Percentiles rank a stretch among this genome's conserved stretches.
Evolutionary conservation across 1,140 invertebrate genomes (phyloP).

Genomic region (Lysiphlebus fabarum): DNA sequence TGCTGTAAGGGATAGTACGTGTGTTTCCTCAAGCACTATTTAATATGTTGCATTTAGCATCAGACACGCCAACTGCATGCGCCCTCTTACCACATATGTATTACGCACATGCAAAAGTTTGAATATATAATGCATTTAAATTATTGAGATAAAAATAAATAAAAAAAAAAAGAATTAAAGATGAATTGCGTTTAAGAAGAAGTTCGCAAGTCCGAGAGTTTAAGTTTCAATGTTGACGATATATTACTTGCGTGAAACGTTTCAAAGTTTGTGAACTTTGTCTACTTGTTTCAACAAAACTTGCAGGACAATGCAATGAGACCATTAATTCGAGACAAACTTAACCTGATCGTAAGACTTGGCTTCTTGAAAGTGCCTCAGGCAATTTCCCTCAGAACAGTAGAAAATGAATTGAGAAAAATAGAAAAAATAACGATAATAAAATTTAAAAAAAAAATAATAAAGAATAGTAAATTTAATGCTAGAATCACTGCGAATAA

Average conservation of each 20-base stretch:
- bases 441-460: too few relatives aligned
- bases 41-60: conserved; percentile 22
- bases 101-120: too few relatives aligned
- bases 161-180: too few relatives aligned
- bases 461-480: too few relatives aligned
- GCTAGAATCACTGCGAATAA: background rate
- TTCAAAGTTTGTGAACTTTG: conserved; percentile 23
- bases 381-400: conserved; percentile 20
- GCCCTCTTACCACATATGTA: background rate
- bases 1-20: background rate
- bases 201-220: conserved; percentile 9
- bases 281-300: conserved; percentile 27
- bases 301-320: conserved; percentile 27
- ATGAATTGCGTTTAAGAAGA: too few relatives aligned
- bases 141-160: too few relatives aligned
- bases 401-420: conserved; percentile 19
- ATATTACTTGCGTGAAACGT: conserved; percentile 22
- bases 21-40: conserved; percentile 18
- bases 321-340: conserved; percentile 26
- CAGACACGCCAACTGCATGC: conserved; percentile 2
- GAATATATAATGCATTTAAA: too few relatives aligned
- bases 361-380: conserved; percentile 18
- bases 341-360: background rate
- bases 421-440: conserved; percentile 14
- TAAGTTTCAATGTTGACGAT: conserved; percentile 22